Conservation (phyloP, 2,113 vertebrate genomes). For the Tachysurus fulvidraco region DNA sequence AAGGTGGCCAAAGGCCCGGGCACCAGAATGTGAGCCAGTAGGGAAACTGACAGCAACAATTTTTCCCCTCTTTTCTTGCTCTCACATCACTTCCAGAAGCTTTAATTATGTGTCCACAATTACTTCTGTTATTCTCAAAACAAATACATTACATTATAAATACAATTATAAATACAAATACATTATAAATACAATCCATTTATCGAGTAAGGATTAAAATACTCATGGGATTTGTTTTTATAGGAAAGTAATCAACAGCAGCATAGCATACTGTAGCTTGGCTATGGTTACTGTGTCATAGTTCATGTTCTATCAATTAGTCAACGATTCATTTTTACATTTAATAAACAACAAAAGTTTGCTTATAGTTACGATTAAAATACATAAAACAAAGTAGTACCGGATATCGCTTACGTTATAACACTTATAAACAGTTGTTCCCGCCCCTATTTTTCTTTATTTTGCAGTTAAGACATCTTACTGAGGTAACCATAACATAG, state of each 20-base stretch:
- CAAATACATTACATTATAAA: background rate
- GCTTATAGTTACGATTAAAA: background rate
- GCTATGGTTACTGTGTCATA: background rate
- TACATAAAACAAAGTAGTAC: too few species aligned
- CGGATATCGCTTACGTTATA: background rate
- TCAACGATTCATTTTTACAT: background rate
- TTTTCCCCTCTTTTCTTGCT: background rate
- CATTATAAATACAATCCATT: background rate
- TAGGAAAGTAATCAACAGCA: background rate
- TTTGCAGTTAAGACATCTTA: background rate
- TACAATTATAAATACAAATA: too few species aligned
- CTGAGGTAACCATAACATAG: too few species aligned
- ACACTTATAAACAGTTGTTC: background rate
- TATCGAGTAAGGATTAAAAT: background rate
- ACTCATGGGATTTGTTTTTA: background rate
- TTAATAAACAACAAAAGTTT: background rate
- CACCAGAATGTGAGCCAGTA: slow-evolving; percentile 58
- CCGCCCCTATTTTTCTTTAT: background rate
- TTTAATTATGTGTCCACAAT: background rate
- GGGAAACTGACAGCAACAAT: slow-evolving; percentile 59
- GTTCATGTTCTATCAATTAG: too few species aligned
- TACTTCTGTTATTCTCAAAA: background rate
- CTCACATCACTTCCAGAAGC: background rate
- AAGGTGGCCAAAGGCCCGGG: slow-evolving; percentile 54
- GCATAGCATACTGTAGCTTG: background rate